Percentiles rank a stretch among this genome's conserved stretches.
Conservation (phyloP, 1,140 invertebrate species). For the Armadillidium nasatum region DNA sequence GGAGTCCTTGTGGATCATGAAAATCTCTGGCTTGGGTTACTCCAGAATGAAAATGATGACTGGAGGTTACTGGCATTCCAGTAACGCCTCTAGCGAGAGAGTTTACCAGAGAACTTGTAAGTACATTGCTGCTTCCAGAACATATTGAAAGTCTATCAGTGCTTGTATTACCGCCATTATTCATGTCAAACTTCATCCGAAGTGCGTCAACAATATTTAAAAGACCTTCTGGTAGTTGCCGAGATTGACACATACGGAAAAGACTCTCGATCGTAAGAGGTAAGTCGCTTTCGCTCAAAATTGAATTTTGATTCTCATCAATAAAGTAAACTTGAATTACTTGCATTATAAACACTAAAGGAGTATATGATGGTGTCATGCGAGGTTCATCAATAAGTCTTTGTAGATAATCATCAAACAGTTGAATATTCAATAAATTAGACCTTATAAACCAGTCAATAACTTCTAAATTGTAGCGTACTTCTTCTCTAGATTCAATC, state of each 20-base stretch:
- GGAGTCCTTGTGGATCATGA: conserved; percentile 87
- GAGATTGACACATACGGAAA: conserved; percentile 36
- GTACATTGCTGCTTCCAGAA: conserved; percentile 30
- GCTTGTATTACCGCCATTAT: conserved; percentile 16
- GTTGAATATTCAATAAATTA: conserved; percentile 62
- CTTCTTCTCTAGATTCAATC: conserved; percentile 75
- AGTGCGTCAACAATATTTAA: conserved; percentile 45
- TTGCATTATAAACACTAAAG: conserved; percentile 83
- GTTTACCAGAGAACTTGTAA: conserved; percentile 27
- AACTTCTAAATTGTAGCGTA: conserved; percentile 83
- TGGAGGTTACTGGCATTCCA: conserved; percentile 52
- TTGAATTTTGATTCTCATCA: conserved; percentile 71
- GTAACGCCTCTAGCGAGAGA: conserved; percentile 25
- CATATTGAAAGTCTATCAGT: conserved; percentile 20
- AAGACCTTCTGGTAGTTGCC: conserved; percentile 43
- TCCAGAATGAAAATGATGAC: conserved; percentile 87
- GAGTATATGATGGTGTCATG: conserved; percentile 53
- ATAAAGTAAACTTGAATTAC: conserved; percentile 68
- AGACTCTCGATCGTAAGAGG: conserved; percentile 63
- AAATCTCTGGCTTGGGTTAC: conserved; percentile 78
- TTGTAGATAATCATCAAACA: conserved; percentile 80
- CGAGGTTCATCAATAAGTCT: conserved; percentile 71
- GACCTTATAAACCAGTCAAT: conserved; percentile 77
- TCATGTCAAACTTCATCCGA: conserved; percentile 41
- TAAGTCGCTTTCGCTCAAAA: conserved; percentile 68